A percentile compares a stretch with the other conserved stretches of the same genome.
These are phyloP conservation scores for Ruditapes philippinarum DNA, from an alignment of 1,140 invertebrate species.

Conservation along the genomic window DNA sequence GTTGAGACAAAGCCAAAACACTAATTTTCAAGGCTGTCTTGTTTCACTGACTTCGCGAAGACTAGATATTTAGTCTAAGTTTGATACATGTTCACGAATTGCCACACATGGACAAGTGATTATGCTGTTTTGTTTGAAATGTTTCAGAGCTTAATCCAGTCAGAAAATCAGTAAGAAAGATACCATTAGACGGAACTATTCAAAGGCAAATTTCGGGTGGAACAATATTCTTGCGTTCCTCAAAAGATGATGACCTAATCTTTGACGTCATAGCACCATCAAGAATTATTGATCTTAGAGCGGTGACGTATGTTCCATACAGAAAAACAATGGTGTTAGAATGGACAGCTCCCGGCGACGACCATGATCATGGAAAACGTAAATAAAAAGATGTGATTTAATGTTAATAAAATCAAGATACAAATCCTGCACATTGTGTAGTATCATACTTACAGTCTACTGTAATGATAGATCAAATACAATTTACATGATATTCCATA, in stretches of 20 bases:
- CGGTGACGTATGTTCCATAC: conserved; percentile 69
- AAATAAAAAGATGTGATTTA: too few relatives aligned
- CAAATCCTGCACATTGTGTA: background rate
- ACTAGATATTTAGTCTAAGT: too few relatives aligned
- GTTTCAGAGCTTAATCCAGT: background rate
- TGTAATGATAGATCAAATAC: background rate
- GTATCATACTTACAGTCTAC: background rate
- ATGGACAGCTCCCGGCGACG: conserved; percentile 77
- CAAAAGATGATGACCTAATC: background rate
- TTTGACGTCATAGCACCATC: conserved; percentile 82
- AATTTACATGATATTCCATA: too few relatives aligned
- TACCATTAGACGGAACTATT: background rate
- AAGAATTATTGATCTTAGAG: conserved; percentile 83
- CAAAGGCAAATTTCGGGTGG: conserved; percentile 52
- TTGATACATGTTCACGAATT: too few relatives aligned
- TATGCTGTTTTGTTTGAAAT: background rate
- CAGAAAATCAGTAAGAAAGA: conserved; percentile 2
- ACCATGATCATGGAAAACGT: conserved; percentile 77
- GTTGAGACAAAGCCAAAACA: too few relatives aligned
- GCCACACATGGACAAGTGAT: background rate
- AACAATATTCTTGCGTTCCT: conserved; percentile 3
- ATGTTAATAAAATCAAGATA: too few relatives aligned
- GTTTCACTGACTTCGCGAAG: too few relatives aligned
- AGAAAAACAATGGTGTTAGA: conserved; percentile 74
- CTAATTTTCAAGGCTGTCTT: too few relatives aligned